Conservation (phyloP, 2,888 invertebrate species). For the Chymomyza procnemis region DNA sequence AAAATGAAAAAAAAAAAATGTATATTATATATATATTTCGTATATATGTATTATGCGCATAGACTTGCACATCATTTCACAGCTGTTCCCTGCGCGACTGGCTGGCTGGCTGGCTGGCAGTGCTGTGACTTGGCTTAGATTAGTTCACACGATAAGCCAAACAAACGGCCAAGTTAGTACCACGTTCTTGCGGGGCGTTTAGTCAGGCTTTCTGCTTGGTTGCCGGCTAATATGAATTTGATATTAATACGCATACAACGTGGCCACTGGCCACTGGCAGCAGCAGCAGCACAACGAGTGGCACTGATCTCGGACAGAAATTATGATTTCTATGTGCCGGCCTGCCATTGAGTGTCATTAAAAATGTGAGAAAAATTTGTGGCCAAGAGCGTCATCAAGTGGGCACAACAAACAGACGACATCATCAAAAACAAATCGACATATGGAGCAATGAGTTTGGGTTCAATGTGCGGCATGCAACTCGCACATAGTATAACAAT, state of each 20-base stretch:
- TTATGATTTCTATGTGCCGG: constrained; percentile 10
- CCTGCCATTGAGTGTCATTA: constrained; percentile 27
- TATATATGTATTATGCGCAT: constrained; percentile 49
- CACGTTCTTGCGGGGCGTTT: constrained; percentile 36
- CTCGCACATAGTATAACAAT: neutral
- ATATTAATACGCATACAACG: constrained; percentile 30
- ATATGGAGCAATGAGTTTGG: constrained; percentile 3
- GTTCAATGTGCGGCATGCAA: neutral
- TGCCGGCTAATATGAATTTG: constrained; percentile 50
- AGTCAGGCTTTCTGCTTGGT: constrained; percentile 54
- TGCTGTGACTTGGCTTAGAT: constrained; percentile 47
- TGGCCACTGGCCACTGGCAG: no score
- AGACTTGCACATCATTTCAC: constrained; percentile 68
- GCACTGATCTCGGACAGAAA: neutral
- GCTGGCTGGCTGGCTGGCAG: constrained; percentile 6
- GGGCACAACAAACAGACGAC: neutral
- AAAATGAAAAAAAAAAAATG: neutral
- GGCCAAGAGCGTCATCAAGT: neutral
- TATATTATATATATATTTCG: no score
- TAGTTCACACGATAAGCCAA: constrained; percentile 71
- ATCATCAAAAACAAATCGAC: neutral
- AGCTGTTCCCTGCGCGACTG: constrained; percentile 37
- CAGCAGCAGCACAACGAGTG: neutral
- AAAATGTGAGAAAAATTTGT: constrained; percentile 33
- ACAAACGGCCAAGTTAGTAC: constrained; percentile 24